Conservation (phyloP, 2,113 vertebrate genomes). For the Perccottus glenii region DNA sequence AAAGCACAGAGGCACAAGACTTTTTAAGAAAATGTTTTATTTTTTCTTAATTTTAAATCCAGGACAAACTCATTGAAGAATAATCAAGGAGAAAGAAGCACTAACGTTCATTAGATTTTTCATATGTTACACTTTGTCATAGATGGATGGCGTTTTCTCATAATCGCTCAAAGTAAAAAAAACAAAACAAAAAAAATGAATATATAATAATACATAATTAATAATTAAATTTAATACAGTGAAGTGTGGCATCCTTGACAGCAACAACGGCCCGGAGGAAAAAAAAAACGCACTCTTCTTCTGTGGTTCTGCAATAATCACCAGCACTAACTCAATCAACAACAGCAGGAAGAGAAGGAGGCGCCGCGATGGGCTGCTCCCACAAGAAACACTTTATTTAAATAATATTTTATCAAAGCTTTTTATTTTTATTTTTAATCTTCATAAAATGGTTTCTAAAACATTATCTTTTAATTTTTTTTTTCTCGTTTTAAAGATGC, state of each 20-base stretch:
- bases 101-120: constrained; percentile 68
- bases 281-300: too few relatives aligned
- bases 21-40: constrained; percentile 83
- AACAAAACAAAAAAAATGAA: constrained; percentile 72
- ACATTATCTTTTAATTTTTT: constrained; percentile 60
- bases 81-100: constrained; percentile 81
- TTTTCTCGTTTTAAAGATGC: constrained; percentile 53
- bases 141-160: constrained; percentile 70
- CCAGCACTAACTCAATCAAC: constrained; percentile 82
- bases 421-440: constrained; percentile 64
- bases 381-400: constrained; percentile 82
- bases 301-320: constrained; percentile 70
- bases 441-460: constrained; percentile 85
- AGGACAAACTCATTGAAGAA: constrained; percentile 81
- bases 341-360: constrained; percentile 76
- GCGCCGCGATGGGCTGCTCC: constrained; percentile 45
- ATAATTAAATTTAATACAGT: constrained; percentile 81
- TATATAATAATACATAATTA: constrained; percentile 82
- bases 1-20: constrained; percentile 24
- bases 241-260: constrained; percentile 72
- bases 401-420: constrained; percentile 86
- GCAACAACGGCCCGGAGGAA: constrained; percentile 65
- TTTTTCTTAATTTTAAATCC: constrained; percentile 67
- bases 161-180: constrained; percentile 71
- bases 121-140: constrained; percentile 69